Conservation (phyloP, 2,888 invertebrate genomes). For the Drosophila nigritarsus region DNA sequence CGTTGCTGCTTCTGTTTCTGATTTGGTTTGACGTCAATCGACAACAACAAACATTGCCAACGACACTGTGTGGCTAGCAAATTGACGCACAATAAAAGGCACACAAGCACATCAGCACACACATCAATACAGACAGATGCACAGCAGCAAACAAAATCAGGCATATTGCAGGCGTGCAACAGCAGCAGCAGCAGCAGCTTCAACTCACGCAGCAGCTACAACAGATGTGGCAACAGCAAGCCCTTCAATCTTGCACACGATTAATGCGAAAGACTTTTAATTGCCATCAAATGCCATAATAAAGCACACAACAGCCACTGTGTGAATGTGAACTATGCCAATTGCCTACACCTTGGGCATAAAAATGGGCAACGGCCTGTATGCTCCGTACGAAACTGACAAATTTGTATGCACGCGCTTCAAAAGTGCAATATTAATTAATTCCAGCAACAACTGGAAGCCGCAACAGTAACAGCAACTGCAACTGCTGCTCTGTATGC, state of each 20-base stretch:
- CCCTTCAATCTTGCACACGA: conserved; percentile 56
- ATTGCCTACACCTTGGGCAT: conserved; percentile 79
- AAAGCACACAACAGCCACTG: conserved; percentile 37
- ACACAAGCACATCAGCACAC: conserved; percentile 8
- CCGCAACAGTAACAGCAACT: conserved; percentile 44
- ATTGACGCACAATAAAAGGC: conserved; percentile 69
- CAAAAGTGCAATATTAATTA: conserved; percentile 82
- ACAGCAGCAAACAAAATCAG: conserved; percentile 25
- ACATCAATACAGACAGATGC: conserved; percentile 3
- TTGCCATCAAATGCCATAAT: conserved; percentile 70
- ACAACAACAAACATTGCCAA: conserved; percentile 71
- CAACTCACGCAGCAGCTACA: conserved; percentile 6
- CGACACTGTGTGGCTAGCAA: conserved; percentile 74
- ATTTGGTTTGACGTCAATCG: conserved; percentile 76
- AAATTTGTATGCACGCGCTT: conserved; percentile 83
- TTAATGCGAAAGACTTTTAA: conserved; percentile 76
- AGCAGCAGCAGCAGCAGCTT: conserved; percentile 15
- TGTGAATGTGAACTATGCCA: conserved; percentile 79
- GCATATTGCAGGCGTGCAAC: conserved; percentile 33
- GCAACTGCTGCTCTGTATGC: conserved; percentile 60
- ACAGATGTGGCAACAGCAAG: conserved; percentile 19
- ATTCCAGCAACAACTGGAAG: conserved; percentile 75
- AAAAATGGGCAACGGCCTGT: conserved; percentile 56
- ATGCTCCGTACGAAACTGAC: conserved; percentile 67
- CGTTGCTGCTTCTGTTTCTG: conserved; percentile 37